Evolutionary conservation across 1,140 invertebrate species (phyloP).

Genomic region (Nautilus pompilius): DNA sequence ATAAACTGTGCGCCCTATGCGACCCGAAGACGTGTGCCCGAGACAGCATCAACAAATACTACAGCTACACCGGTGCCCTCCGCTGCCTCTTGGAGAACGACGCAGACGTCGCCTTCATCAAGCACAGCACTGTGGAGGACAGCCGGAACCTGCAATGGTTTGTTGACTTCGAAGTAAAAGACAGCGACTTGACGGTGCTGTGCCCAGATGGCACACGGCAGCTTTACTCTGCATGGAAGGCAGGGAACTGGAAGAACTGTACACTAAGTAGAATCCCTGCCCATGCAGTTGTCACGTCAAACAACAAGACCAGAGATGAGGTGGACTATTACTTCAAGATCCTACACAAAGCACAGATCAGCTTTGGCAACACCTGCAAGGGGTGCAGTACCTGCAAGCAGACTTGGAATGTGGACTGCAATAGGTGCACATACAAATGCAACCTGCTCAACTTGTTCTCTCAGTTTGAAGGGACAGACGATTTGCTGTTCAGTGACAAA

Average conservation of each 20-base stretch:
- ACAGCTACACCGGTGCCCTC: conserved; percentile 81
- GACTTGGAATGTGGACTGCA: no score
- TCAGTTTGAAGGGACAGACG: no score
- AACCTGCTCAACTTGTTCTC: no score
- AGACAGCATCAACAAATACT: conserved; percentile 81
- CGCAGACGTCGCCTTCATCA: conserved; percentile 83
- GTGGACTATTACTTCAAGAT: neutral
- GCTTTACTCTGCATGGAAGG: no score
- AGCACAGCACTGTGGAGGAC: conserved; percentile 84
- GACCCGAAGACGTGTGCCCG: conserved; percentile 72
- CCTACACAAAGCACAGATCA: neutral
- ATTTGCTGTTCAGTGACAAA: no score
- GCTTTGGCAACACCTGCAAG: no score
- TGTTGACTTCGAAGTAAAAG: conserved; percentile 68
- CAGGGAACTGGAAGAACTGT: conserved; percentile 68
- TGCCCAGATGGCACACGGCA: conserved; percentile 78
- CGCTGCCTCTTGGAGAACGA: conserved; percentile 81
- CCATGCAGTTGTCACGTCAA: conserved; percentile 84
- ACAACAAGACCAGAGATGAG: conserved; percentile 63
- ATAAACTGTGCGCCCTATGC: conserved; percentile 85
- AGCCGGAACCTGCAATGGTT: conserved; percentile 84
- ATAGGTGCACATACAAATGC: no score
- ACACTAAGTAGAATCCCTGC: conserved; percentile 86
- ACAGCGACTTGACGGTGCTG: conserved; percentile 82
- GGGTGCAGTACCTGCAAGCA: no score